Base-by-base conservation (phyloP, 2,888 invertebrate genomes). In the Latrodectus hesperus region DNA sequence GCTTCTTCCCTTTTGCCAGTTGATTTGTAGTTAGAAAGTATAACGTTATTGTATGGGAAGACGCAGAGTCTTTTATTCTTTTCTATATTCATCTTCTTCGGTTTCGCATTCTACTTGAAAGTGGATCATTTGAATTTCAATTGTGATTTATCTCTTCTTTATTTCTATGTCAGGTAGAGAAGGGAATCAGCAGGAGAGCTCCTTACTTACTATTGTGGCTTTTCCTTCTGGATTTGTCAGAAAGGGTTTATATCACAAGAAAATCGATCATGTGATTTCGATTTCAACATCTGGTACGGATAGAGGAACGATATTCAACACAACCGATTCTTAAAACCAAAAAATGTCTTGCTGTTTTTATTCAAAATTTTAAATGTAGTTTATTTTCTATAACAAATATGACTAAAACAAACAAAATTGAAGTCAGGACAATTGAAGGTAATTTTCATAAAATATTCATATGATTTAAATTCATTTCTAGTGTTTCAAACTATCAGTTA, bases 51-150 rank as follows among this genome's bases (percentile, higher is more conserved):
- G 75, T 11, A n/a, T 12, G 12, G 60, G 60, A 16, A 60, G 9
- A 55, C 3, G 16, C 14, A 60, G 68, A 68, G n/a, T 67, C 67
- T 55, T 55, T 55, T 70, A n/a, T 55, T 67, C 68, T 75, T 10
- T 53, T 81, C 73, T 12, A 53, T 74, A 74, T 74, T 74, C 53
- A 74, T 74, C 60, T 53, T 17, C 51, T 71, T 49, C 71, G 11
- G 71, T 16, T 60, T 71, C 65, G 71, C 68, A 80, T 80, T 60
- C 80, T 60, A 49, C 60, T 51, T 64, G 14, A 38, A 64, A 49
- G 64, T 74, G 72, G 75, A 67, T 82, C 82, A 75, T 82, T 82
- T 82, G 82, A 75, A 82, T 82, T 82, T 82, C 70, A 55, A 75
- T 67, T 60, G 70, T 70, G 82, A 75, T 82, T 75, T 75, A 74